Conservation (phyloP, 1,140 invertebrate genomes). For the Platyura marginata region DNA sequence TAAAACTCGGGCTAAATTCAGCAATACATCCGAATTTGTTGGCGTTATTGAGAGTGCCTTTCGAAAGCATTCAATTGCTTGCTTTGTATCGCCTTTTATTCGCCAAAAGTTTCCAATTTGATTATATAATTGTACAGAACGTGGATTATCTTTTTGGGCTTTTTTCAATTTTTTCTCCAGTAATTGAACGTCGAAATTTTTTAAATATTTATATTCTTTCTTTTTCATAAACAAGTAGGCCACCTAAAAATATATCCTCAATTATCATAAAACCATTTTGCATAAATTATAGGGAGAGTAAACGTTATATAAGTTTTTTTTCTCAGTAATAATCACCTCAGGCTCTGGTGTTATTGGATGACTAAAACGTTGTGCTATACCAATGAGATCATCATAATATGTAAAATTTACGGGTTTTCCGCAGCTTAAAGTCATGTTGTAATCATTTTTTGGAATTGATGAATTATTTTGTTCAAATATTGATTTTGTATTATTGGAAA, state of each 20-base stretch:
- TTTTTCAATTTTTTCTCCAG: conserved; percentile 59
- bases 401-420: conserved; percentile 76
- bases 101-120: conserved; percentile 80
- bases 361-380: conserved; percentile 52
- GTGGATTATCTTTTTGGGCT: conserved; percentile 70
- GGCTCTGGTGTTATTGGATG: conserved; percentile 47
- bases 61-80: conserved; percentile 75
- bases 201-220: conserved; percentile 36
- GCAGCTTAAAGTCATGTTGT: conserved; percentile 51
- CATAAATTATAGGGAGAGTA: no score
- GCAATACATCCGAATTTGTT: conserved; percentile 65
- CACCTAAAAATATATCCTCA: conserved; percentile 3
- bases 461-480: neutral
- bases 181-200: conserved; percentile 57
- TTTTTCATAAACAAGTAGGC: conserved; percentile 17
- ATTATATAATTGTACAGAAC: conserved; percentile 69
- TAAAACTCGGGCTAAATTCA: conserved; percentile 67
- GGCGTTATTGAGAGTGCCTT: conserved; percentile 66
- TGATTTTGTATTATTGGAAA: neutral
- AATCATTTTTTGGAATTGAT: conserved; percentile 16
- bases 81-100: conserved; percentile 65
- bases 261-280: no score
- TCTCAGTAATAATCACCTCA: conserved; percentile 17
- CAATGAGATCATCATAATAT: conserved; percentile 71
- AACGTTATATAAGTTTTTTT: no score